phyloP scores from a whole-genome alignment of 2,113 vertebrate genomes.

The Oxyruncus cristatus region DNA sequence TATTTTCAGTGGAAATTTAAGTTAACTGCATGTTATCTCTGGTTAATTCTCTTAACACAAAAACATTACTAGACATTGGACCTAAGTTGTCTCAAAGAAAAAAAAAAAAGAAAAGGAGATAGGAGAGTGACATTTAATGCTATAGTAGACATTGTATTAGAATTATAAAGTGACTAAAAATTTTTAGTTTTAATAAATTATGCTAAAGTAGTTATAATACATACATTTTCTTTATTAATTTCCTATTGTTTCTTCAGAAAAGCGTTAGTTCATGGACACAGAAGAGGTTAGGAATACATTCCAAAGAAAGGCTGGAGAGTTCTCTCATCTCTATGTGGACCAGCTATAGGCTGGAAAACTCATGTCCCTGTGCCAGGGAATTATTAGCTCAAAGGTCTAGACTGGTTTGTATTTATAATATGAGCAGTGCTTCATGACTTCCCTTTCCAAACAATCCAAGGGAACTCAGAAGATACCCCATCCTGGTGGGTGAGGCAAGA shows the following conservation, averaged over 20 bases:
- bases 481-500: background rate
- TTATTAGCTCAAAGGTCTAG: background rate
- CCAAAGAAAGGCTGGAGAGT: background rate
- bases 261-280: background rate
- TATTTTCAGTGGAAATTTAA: background rate
- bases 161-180: background rate
- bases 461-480: background rate
- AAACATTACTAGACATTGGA: background rate
- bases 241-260: background rate
- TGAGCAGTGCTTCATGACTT: fast-evolving
- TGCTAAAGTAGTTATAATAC: background rate
- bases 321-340: background rate
- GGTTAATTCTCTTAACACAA: background rate
- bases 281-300: background rate
- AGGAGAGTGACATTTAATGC: background rate
- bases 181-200: background rate
- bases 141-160: background rate
- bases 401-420: background rate
- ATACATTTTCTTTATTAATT: background rate
- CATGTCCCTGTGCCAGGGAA: background rate
- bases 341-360: background rate
- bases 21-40: background rate
- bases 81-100: background rate
- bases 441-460: background rate
- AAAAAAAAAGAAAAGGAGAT: background rate